Percentiles rank a stretch among this genome's conserved stretches.
Evolutionary conservation across 2,797 vertebrate species (phyloP).

Genomic region (Hephaestus fuliginosus): DNA sequence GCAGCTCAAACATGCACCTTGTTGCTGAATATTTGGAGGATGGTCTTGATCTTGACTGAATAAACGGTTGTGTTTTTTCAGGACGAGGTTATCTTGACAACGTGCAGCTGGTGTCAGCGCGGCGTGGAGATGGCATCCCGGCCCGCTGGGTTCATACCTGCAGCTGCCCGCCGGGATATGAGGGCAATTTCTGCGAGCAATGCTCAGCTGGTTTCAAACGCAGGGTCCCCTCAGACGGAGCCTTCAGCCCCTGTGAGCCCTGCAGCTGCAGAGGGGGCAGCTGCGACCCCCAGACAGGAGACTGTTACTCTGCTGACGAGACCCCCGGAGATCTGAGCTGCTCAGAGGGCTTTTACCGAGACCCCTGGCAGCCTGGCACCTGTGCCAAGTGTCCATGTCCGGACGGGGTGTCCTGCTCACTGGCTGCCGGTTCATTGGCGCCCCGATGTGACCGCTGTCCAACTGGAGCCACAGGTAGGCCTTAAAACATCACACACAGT

Average conservation of each 20-base stretch:
- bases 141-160: constrained; percentile 93
- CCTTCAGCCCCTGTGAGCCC: constrained; percentile 87
- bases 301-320: constrained; percentile 93
- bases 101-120: constrained; percentile 88
- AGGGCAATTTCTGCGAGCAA: constrained; percentile 90
- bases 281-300: constrained; percentile 93
- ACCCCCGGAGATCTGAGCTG: constrained; percentile 82
- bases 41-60: not conserved
- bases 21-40: not conserved
- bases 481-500: not conserved
- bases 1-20: not conserved
- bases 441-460: constrained; percentile 89
- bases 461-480: constrained; percentile 87
- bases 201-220: constrained; percentile 90
- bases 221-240: constrained; percentile 71
- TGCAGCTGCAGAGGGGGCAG: constrained; percentile 90
- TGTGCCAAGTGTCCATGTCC: constrained; percentile 90
- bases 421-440: constrained; percentile 72
- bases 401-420: constrained; percentile 83
- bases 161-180: constrained; percentile 85
- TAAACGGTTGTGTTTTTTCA: constrained; percentile 63
- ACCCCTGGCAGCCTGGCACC: constrained; percentile 65
- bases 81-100: constrained; percentile 93
- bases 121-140: constrained; percentile 67
- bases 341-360: constrained; percentile 86